phyloP scores from a whole-genome alignment of 2,888 invertebrate species.

The Agrotis ipsilon region DNA sequence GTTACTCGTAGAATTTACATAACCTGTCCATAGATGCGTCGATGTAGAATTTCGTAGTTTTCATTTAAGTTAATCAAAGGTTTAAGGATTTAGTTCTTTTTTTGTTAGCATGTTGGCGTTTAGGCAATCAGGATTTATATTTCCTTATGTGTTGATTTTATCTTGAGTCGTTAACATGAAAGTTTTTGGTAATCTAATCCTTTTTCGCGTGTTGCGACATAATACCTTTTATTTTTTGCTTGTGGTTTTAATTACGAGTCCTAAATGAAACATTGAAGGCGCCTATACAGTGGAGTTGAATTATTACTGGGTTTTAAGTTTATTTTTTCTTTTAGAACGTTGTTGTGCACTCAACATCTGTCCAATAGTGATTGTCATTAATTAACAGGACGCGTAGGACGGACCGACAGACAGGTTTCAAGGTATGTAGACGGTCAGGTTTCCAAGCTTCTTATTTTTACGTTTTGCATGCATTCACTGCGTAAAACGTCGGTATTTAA shows the following conservation, averaged over 20 bases:
- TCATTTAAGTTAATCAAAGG: constrained; percentile 41
- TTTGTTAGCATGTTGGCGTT: constrained; percentile 31
- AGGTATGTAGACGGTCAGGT: constrained; percentile 69
- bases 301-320: constrained; percentile 29
- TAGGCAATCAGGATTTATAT: constrained; percentile 39
- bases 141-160: constrained; percentile 37
- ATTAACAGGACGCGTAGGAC: constrained; percentile 72
- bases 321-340: constrained; percentile 34
- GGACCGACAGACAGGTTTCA: constrained; percentile 71
- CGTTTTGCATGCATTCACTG: constrained; percentile 54
- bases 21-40: constrained; percentile 49
- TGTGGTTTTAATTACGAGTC: constrained; percentile 22
- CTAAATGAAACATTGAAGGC: constrained; percentile 20
- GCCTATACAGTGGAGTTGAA: constrained; percentile 21
- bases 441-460: constrained; percentile 40
- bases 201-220: constrained; percentile 29
- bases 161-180: constrained; percentile 45
- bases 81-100: constrained; percentile 1
- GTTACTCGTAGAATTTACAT: constrained; percentile 64
- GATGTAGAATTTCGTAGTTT: constrained; percentile 39
- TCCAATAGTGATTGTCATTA: constrained; percentile 73
- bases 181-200: constrained; percentile 38
- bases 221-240: background rate
- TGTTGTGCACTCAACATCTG: constrained; percentile 62
- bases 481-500: constrained; percentile 59